phyloP scores from a whole-genome alignment of 2,797 vertebrate species.

The Sebastes diploproa region DNA sequence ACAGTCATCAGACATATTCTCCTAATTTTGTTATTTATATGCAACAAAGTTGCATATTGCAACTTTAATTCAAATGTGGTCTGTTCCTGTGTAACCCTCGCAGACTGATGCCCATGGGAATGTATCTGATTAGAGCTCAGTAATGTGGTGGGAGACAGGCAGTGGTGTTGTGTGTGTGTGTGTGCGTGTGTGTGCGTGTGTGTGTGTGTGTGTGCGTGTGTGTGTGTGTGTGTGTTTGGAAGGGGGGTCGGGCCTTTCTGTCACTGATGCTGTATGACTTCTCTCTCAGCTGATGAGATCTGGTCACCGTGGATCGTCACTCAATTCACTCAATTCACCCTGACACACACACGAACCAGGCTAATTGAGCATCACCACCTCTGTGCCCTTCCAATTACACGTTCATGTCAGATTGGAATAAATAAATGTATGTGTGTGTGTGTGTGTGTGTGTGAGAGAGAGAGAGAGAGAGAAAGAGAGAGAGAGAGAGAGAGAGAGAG shows the following conservation, averaged over 20 bases:
- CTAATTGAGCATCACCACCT: constrained; percentile 56
- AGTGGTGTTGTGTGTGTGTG: not conserved
- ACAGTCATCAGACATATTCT: not conserved
- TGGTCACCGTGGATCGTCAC: constrained; percentile 29
- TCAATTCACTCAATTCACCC: constrained; percentile 45
- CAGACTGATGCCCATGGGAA: not conserved
- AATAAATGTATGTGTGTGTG: constrained; percentile 13
- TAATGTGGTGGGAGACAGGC: not conserved
- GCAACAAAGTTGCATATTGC: not conserved
- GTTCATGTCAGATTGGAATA: constrained; percentile 19
- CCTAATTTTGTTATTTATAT: not conserved
- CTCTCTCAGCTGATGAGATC: constrained; percentile 39
- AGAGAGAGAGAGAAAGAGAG: no score
- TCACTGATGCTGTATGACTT: constrained; percentile 22
- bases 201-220: no score
- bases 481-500: no score
- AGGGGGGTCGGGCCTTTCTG: not conserved
- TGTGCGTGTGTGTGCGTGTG: no score
- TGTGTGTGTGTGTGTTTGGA: no score
- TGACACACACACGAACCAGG: constrained; percentile 26
- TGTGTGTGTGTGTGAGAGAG: not conserved
- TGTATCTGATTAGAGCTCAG: constrained; percentile 19
- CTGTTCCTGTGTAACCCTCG: not conserved
- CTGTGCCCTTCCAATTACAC: constrained; percentile 49
- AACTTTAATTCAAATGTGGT: not conserved